Evolutionary conservation across 2,797 vertebrate genomes (phyloP).

Genomic region (Tenualosa ilisha): DNA sequence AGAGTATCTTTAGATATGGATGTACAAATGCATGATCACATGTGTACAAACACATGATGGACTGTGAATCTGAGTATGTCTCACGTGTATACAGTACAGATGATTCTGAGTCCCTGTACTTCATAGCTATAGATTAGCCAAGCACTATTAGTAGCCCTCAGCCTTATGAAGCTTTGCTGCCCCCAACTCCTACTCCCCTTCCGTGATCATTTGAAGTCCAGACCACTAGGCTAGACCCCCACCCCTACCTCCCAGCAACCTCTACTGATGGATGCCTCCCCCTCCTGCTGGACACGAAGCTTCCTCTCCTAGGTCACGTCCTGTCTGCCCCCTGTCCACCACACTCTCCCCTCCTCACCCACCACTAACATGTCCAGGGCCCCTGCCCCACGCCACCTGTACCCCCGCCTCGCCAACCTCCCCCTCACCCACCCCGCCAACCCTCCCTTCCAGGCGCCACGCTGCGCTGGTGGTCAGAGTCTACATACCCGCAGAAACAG

Average conservation of each 20-base stretch:
- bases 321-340: conserved; percentile 79
- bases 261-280: conserved; percentile 71
- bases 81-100: background rate
- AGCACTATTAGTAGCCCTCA: background rate
- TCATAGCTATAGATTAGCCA: background rate
- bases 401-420: conserved; percentile 3
- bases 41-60: too few species aligned
- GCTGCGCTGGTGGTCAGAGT: conserved; percentile 64
- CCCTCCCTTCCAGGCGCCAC: conserved; percentile 63
- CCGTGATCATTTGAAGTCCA: conserved; percentile 64
- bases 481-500: conserved; percentile 59
- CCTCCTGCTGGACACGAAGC: conserved; percentile 66
- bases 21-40: background rate
- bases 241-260: conserved; percentile 38
- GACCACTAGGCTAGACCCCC: conserved; percentile 44
- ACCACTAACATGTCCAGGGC: conserved; percentile 71
- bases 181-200: conserved; percentile 30
- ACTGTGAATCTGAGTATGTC: background rate
- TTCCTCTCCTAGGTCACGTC: conserved; percentile 76
- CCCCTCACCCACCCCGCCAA: conserved; percentile 22
- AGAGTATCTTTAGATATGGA: background rate
- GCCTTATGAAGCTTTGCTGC: background rate
- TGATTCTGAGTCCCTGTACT: background rate
- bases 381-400: conserved; percentile 57
- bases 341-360: conserved; percentile 67